A percentile compares a stretch with the other conserved stretches of the same genome.
Conservation (phyloP, 2,113 vertebrate genomes). For the Chloroceryle aenea region DNA sequence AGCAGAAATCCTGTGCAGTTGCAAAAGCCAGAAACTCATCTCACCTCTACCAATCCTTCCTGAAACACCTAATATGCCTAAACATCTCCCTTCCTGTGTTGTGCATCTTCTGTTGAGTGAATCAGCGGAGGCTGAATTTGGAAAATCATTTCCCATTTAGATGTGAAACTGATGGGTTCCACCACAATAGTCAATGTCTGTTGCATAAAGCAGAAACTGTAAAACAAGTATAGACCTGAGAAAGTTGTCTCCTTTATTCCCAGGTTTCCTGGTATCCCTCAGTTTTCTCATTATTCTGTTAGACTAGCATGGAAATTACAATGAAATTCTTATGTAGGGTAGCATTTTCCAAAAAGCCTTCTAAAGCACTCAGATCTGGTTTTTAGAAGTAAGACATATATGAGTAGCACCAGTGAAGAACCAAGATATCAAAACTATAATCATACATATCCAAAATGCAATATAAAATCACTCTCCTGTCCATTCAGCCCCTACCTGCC, state of each 20-base stretch:
- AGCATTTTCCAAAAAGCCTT: background rate
- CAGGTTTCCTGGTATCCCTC: background rate
- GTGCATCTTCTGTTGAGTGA: background rate
- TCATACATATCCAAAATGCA: background rate
- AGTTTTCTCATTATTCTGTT: background rate
- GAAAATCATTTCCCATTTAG: constrained; percentile 6
- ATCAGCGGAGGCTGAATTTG: constrained; percentile 3
- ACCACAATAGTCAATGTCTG: background rate
- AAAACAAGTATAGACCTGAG: background rate
- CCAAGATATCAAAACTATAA: background rate
- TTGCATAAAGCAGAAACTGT: background rate
- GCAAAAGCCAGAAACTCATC: constrained; percentile 19
- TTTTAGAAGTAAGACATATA: background rate
- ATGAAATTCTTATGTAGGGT: background rate
- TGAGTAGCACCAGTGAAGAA: background rate
- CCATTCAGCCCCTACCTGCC: background rate
- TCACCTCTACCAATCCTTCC: background rate
- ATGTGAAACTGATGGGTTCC: background rate
- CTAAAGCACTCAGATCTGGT: background rate
- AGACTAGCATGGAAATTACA: background rate
- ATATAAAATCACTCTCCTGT: background rate
- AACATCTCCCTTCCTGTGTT: background rate
- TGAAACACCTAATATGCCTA: background rate
- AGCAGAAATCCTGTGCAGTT: background rate
- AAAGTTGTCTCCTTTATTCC: background rate